Percentiles rank a stretch among this genome's conserved stretches.
phyloP scores from a whole-genome alignment of 1,140 invertebrate genomes.

The Calosoma granatense region DNA sequence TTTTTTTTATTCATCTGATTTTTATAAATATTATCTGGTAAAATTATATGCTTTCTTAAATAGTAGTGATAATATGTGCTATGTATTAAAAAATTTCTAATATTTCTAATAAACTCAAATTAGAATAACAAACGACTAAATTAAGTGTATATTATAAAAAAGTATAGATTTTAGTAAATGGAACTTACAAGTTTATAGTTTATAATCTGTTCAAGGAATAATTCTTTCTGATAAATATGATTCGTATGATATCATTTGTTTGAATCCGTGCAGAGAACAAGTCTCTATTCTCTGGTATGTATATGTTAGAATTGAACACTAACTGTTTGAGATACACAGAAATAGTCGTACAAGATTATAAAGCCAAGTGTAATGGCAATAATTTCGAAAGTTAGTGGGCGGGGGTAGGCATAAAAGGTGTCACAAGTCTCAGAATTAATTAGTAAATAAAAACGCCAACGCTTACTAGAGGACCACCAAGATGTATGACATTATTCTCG shows the following conservation, averaged over 20 bases:
- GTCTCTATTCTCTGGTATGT: too few species aligned
- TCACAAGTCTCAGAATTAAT: slow-evolving; percentile 4
- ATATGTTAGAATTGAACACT: not conserved
- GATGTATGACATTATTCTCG: not conserved
- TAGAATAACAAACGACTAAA: not conserved
- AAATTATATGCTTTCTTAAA: too few species aligned
- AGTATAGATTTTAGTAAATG: not conserved
- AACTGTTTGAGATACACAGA: not conserved
- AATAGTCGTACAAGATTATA: not conserved
- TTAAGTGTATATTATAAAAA: not conserved
- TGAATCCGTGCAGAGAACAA: too few species aligned
- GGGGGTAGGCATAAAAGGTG: not conserved
- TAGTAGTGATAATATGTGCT: too few species aligned
- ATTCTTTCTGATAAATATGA: not conserved
- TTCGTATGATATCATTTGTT: not conserved
- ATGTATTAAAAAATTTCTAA: too few species aligned
- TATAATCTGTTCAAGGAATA: not conserved
- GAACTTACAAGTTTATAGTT: not conserved
- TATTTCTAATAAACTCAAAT: too few species aligned
- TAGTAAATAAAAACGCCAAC: slow-evolving; percentile 8
- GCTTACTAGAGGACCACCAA: slow-evolving; percentile 2
- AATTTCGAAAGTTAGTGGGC: slow-evolving; percentile 1
- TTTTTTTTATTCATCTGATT: too few species aligned
- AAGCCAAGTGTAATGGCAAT: slow-evolving; percentile 7
- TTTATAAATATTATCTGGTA: too few species aligned